phyloP scores from a whole-genome alignment of 2,888 invertebrate genomes.

The Drosophila rellima region DNA sequence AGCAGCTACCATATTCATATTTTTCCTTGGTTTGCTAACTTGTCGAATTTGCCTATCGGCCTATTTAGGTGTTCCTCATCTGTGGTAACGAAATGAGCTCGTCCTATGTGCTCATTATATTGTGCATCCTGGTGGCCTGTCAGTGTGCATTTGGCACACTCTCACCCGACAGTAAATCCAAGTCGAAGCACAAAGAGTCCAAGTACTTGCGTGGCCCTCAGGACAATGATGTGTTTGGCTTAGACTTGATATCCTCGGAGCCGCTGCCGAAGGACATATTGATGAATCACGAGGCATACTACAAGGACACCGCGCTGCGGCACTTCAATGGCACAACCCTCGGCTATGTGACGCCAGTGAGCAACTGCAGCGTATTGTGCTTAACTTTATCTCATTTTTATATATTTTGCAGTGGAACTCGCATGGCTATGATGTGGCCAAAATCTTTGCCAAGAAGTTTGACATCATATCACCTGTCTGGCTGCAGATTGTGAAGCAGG shows the following conservation, averaged over 20 bases:
- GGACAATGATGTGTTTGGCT: conserved; percentile 89
- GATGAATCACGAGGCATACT: conserved; percentile 91
- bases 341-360: conserved; percentile 96
- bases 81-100: conserved; percentile 42
- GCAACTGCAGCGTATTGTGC: conserved; percentile 47
- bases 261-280: conserved; percentile 91
- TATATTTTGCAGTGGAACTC: conserved; percentile 93
- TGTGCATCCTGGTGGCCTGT: conserved; percentile 42
- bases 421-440: conserved; percentile 97
- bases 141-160: conserved; percentile 66
- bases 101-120: conserved; percentile 17
- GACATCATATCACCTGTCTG: conserved; percentile 97
- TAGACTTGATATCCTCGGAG: conserved; percentile 89
- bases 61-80: conserved; percentile 6
- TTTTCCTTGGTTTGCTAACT: background rate
- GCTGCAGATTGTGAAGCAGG: conserved; percentile 92
- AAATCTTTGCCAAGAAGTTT: conserved; percentile 95
- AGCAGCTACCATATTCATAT: background rate
- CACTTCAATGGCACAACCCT: conserved; percentile 91
- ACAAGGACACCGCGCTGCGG: conserved; percentile 89
- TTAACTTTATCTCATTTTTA: background rate
- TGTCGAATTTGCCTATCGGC: background rate
- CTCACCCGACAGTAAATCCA: conserved; percentile 71
- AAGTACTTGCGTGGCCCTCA: conserved; percentile 87
- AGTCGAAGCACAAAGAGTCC: conserved; percentile 74